Base-by-base conservation (phyloP, 1,140 invertebrate species). In the Drosophila micromelanica region DNA sequence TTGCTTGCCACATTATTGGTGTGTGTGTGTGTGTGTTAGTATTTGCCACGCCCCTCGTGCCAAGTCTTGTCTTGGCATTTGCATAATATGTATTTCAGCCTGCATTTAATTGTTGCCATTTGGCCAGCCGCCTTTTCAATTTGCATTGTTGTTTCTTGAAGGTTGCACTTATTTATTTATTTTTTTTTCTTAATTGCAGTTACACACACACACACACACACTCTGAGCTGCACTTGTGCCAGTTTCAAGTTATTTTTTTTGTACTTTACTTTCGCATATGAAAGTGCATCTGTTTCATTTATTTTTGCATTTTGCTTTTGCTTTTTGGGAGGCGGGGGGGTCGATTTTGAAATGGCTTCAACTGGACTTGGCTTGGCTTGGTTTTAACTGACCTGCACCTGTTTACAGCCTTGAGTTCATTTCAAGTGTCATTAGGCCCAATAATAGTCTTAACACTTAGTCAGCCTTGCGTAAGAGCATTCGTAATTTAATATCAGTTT, bases 31-130 rank as follows among this genome's bases (percentile, higher is more conserved):
- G 9, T 15, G 38, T 51, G 46, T 51, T 12, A 51, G 37, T 52
- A 12, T 52, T n/a, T 46, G 57, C 46, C 61, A 64, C 69, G 61
- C 69, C 73, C 69, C 13, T 49, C n/a, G 11, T 15, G 12, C 46
- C 12, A 30, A 15, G 61, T 59, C 27, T 65, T 64, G 49, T 54
- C 43, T 63, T 69, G 55, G 52, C 52, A 51, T 79, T 73, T 70
- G 78, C 74, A 77, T 76, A 73, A 80, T 82, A 82, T 77, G 64
- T 80, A 67, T 61, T 60, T 42, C 57, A 60, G 45, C n/a, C 63
- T 62, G 72, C 72, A 56, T 61, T 57, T 73, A 62, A 73, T 75
- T 75, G 40, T 64, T 54, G 69, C 54, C 61, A 64, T 71, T 75
- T 74, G 57, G 65, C 59, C 67, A 43, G 65, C 45, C 67, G 73